Percentiles rank a stretch among this genome's conserved stretches.
Evolutionary conservation across 2,113 vertebrate genomes (phyloP).

Genomic region (Sphyrna mokarran): DNA sequence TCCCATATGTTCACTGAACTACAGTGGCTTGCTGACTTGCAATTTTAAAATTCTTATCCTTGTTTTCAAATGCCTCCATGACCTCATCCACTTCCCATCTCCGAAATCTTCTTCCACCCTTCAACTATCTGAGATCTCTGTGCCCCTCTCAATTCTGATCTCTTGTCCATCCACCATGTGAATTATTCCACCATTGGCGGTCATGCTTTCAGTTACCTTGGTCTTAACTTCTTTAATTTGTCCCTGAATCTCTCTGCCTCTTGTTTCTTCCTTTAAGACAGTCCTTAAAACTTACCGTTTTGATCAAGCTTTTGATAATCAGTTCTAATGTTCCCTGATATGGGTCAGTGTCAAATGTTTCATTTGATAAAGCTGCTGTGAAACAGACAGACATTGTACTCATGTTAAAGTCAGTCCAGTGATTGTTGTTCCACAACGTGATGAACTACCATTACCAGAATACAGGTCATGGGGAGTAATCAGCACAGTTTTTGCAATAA

Average conservation of each 20-base stretch:
- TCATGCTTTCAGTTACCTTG: neutral
- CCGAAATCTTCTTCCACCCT: neutral
- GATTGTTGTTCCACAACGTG: neutral
- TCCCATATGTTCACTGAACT: neutral
- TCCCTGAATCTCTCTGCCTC: neutral
- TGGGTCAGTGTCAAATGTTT: neutral
- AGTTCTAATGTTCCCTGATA: neutral
- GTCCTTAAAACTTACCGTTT: neutral
- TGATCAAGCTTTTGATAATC: neutral
- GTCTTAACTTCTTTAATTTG: neutral
- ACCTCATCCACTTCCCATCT: neutral
- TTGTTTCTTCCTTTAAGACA: neutral
- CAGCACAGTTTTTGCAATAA: neutral
- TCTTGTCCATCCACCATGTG: neutral
- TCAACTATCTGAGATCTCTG: neutral
- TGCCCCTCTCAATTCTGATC: neutral
- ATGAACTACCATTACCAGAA: neutral
- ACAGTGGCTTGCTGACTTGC: neutral
- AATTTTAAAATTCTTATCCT: neutral
- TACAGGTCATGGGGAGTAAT: neutral
- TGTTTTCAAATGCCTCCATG: neutral
- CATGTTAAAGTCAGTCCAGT: neutral
- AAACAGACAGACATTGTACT: neutral
- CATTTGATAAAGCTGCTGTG: neutral
- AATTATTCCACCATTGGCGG: neutral